These are phyloP conservation scores for Silurus aristotelis DNA, from an alignment of 2,797 vertebrate genomes.

Conservation along the genomic window DNA sequence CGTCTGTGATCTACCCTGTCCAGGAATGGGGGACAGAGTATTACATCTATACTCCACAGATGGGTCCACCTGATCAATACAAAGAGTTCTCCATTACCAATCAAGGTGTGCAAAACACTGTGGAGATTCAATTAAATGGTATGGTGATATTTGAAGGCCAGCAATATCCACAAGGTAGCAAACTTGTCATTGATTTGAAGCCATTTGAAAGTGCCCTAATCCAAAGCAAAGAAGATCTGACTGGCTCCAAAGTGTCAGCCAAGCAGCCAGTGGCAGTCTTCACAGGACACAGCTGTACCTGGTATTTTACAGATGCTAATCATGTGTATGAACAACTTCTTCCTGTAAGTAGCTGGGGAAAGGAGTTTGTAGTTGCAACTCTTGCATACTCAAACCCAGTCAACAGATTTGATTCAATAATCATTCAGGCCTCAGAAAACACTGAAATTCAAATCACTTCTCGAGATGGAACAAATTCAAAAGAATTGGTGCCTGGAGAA, in stretches of 20 bases:
- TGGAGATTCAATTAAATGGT: conserved; percentile 61
- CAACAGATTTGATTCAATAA: conserved; percentile 56
- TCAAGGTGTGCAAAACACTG: conserved; percentile 40
- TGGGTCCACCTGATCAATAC: conserved; percentile 22
- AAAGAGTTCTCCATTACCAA: conserved; percentile 72
- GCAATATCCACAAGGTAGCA: conserved; percentile 55
- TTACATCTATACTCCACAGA: conserved; percentile 66
- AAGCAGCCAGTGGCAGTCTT: conserved; percentile 62
- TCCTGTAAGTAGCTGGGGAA: conserved; percentile 70
- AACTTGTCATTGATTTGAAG: conserved; percentile 58
- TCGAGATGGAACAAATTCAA: conserved; percentile 8
- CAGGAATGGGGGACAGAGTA: conserved; percentile 65
- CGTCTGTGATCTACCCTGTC: conserved; percentile 64
- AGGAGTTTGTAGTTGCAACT: conserved; percentile 62
- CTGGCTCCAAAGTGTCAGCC: conserved; percentile 65
- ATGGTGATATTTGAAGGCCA: conserved; percentile 56
- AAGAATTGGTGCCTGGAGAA: conserved; percentile 55
- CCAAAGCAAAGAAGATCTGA: conserved; percentile 66
- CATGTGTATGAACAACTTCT: conserved; percentile 73
- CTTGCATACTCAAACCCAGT: conserved; percentile 56
- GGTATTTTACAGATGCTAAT: conserved; percentile 65
- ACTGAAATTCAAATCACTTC: conserved; percentile 44
- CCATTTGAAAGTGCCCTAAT: conserved; percentile 69
- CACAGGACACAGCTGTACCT: conserved; percentile 68
- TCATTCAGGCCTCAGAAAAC: conserved; percentile 63